Base-by-base conservation (phyloP, 2,113 vertebrate genomes). In the Tupaia tana region DNA sequence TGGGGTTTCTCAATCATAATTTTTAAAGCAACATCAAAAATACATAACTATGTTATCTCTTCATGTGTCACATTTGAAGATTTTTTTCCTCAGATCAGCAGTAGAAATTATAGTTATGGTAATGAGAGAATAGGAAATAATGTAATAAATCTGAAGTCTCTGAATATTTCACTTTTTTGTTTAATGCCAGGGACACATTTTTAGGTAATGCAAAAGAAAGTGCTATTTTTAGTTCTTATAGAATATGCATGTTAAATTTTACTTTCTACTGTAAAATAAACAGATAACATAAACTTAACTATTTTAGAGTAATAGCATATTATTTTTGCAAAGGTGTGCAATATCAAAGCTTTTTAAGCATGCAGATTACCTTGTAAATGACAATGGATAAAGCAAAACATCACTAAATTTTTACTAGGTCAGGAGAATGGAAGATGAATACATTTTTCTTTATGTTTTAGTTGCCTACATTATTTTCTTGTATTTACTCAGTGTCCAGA, bases 1-100 rank as follows among this genome's bases (percentile, higher is more conserved):
- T 90, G 7, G 22, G 6, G 1, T 69, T 90, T 90, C 69, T 43
- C 14, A 34, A 18, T 16, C 56, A 67, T 58, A 64, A 74, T 80
- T 59, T 95, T 88, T 66, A 82, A 92, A 89, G 24, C 29, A 93
- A 16, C 43, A 89, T 79, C 16, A 34, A 88, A 93, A 86, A 8
- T 27, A 64, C 34, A 73, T 56, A 63, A 12, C 8, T 70, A n/a
- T 1, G 15, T 83, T 73, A 89, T 52, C 18, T 82, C 24, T 58
- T 90, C 54, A 16, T 34, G 11, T 20, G 13, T 83, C n/a, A 20
- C 56, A 34, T 77, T 78, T 52, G 52, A 95, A 95, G 52, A 81
- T 58, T 81, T 64, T 77, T 85, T 24, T 78, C 56, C 13, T 27
- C 6, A 84, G 74, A 90, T n/a, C 13, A 59, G 56, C 16, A 74